phyloP scores from a whole-genome alignment of 2,888 invertebrate genomes.

The Tortrix viridana region DNA sequence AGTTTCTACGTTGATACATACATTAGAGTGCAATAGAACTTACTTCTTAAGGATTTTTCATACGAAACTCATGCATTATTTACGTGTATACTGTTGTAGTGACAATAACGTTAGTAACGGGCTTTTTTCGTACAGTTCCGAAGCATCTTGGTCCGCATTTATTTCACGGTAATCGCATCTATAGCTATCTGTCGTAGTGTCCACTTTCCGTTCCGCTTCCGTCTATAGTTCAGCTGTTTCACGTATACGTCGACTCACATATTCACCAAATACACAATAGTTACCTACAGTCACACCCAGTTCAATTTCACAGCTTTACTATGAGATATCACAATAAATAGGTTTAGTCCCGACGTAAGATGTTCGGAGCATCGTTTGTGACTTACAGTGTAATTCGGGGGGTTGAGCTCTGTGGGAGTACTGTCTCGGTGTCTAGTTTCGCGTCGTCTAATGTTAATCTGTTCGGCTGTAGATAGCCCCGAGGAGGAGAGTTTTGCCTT shows the following conservation, averaged over 20 bases:
- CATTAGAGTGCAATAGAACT: slow-evolving; percentile 54
- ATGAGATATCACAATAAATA: slow-evolving; percentile 75
- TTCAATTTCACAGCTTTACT: slow-evolving; percentile 82
- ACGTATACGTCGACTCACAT: slow-evolving; percentile 45
- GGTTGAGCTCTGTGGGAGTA: too few species aligned
- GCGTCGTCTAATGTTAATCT: slow-evolving; percentile 25
- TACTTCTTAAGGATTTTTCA: slow-evolving; percentile 46
- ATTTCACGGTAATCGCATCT: slow-evolving; percentile 22
- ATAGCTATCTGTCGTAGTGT: slow-evolving; percentile 24
- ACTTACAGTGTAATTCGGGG: slow-evolving; percentile 47
- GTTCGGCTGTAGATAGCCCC: slow-evolving; percentile 35
- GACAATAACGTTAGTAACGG: slow-evolving; percentile 70
- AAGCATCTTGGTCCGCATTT: slow-evolving; percentile 37
- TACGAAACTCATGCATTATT: slow-evolving; percentile 50
- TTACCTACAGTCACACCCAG: slow-evolving; percentile 81
- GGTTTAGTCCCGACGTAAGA: slow-evolving; percentile 40
- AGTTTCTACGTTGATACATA: slow-evolving; percentile 39
- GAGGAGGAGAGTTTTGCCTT: slow-evolving; percentile 8
- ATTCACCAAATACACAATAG: slow-evolving; percentile 83
- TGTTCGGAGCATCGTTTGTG: slow-evolving; percentile 48
- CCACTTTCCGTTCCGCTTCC: slow-evolving; percentile 44
- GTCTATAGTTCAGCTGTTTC: slow-evolving; percentile 45
- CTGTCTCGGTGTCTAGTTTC: not conserved
- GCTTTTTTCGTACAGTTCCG: slow-evolving; percentile 45
- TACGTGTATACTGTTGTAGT: slow-evolving; percentile 70